Percentiles rank a stretch among this genome's conserved stretches.
These are phyloP conservation scores for Drosophila recens DNA, from an alignment of 2,888 invertebrate species.

Conservation along the genomic window DNA sequence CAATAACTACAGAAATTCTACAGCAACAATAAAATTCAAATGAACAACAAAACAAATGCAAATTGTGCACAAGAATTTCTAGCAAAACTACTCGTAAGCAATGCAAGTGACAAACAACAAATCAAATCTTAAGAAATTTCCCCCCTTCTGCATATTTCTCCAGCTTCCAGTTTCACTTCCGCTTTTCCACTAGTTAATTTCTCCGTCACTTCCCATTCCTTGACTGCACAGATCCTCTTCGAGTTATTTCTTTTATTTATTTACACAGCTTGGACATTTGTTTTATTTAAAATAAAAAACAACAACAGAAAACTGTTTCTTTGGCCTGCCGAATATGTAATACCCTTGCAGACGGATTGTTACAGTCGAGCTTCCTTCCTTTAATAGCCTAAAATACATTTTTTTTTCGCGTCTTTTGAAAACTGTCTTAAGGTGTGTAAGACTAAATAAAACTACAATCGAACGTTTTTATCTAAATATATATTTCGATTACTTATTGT, in stretches of 20 bases:
- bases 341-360: constrained; percentile 4
- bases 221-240: constrained; percentile 7
- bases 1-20: constrained; percentile 11
- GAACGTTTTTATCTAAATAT: neutral
- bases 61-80: constrained; percentile 28
- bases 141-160: constrained; percentile 21
- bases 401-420: neutral
- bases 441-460: neutral
- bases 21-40: constrained; percentile 6
- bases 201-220: neutral
- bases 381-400: neutral
- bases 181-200: constrained; percentile 4
- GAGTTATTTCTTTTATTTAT: constrained; percentile 13
- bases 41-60: constrained; percentile 34
- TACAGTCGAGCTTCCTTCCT: neutral
- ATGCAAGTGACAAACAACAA: constrained; percentile 31
- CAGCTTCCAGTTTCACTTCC: constrained; percentile 19
- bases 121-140: constrained; percentile 48
- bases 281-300: constrained; percentile 12
- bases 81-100: constrained; percentile 27
- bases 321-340: constrained; percentile 4
- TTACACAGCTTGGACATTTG: constrained; percentile 12
- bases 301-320: neutral
- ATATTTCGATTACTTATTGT: neutral
- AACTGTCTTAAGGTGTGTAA: neutral